Conservation (phyloP, 2,113 vertebrate species). For the Pardalotus punctatus region DNA sequence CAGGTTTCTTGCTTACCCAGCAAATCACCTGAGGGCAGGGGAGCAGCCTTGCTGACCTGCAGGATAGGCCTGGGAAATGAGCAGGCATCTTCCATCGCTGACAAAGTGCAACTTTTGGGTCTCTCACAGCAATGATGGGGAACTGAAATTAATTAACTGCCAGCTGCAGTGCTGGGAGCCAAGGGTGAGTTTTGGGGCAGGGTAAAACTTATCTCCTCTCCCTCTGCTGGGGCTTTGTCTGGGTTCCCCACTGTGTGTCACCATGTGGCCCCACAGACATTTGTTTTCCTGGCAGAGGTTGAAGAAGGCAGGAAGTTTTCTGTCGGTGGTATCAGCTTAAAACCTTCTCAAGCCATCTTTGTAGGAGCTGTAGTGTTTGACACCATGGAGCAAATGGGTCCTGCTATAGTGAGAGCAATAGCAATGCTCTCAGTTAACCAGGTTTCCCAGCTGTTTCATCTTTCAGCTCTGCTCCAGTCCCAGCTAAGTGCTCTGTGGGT, state of each 20-base stretch:
- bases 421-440: neutral
- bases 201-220: neutral
- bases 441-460: neutral
- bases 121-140: neutral
- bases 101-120: neutral
- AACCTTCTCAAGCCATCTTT: neutral
- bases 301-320: neutral
- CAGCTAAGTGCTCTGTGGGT: neutral
- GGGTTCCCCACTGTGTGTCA: accelerated
- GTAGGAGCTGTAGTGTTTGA: neutral
- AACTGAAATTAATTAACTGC: neutral
- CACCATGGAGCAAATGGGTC: neutral
- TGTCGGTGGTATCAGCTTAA: neutral
- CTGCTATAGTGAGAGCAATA: neutral
- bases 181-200: neutral
- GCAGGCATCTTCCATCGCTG: neutral
- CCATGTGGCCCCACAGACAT: neutral
- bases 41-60: neutral
- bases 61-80: accelerated
- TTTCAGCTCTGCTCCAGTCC: neutral
- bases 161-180: accelerated
- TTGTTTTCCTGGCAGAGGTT: neutral
- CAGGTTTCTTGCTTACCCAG: neutral
- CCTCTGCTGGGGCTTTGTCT: neutral
- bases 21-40: neutral